A percentile compares a stretch with the other conserved stretches of the same genome.
Evolutionary conservation across 2,888 invertebrate genomes (phyloP).

Genomic region (Polylopha cassiicola): DNA sequence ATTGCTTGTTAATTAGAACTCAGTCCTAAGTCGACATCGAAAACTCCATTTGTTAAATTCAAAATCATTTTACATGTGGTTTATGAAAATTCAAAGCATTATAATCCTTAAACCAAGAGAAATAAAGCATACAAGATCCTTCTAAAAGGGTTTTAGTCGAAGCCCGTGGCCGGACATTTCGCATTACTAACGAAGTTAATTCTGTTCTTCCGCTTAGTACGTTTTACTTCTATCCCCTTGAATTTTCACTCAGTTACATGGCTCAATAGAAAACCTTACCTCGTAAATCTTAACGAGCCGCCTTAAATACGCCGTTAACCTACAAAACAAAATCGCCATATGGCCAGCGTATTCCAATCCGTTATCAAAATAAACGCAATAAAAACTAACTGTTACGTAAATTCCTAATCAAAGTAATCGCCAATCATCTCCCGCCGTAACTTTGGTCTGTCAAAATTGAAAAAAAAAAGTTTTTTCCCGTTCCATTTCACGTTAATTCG

Average conservation of each 20-base stretch:
- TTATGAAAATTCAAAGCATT: background rate
- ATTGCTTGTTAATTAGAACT: constrained; percentile 14
- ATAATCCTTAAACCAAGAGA: background rate
- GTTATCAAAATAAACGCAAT: constrained; percentile 27
- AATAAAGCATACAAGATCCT: background rate
- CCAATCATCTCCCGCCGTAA: background rate
- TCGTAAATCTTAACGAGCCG: constrained; percentile 38
- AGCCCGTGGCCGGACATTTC: background rate
- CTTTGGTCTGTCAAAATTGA: constrained; percentile 31
- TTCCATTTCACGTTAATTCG: constrained; percentile 20
- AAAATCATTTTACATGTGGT: background rate
- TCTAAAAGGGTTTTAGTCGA: background rate
- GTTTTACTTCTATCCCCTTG: constrained; percentile 13
- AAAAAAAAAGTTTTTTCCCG: constrained; percentile 28
- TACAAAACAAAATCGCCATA: constrained; percentile 33
- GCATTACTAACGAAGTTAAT: constrained; percentile 9
- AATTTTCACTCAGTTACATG: constrained; percentile 33
- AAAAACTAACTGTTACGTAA: constrained; percentile 10
- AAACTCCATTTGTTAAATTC: constrained; percentile 6
- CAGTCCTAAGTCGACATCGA: constrained; percentile 12
- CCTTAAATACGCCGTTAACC: constrained; percentile 31
- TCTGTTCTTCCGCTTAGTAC: constrained; percentile 6
- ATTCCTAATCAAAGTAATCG: constrained; percentile 10
- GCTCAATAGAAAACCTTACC: constrained; percentile 31
- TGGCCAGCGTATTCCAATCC: constrained; percentile 29